phyloP scores from a whole-genome alignment of 1,140 invertebrate species.

The Drosophila serrata region DNA sequence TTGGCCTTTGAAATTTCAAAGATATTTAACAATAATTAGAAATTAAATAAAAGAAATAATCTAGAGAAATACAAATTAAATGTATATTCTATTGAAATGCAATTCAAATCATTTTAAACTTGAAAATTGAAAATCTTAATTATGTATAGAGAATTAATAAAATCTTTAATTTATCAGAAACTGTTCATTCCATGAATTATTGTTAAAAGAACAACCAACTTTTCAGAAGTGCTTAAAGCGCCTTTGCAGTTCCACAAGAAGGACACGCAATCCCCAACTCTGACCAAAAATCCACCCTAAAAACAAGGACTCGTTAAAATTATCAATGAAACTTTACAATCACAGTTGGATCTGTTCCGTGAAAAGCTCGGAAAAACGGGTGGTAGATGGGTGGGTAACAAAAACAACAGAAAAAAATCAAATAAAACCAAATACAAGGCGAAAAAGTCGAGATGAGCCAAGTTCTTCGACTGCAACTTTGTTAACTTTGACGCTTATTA shows the following conservation, averaged over 20 bases:
- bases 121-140: background rate
- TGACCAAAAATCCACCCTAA: slow-evolving; percentile 1
- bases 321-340: slow-evolving; percentile 83
- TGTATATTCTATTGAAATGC: background rate
- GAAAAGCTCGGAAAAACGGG: background rate
- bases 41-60: background rate
- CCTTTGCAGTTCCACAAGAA: slow-evolving; percentile 60
- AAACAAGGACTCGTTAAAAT: slow-evolving; percentile 72
- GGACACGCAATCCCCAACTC: background rate
- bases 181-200: slow-evolving; percentile 6
- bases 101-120: background rate
- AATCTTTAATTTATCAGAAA: background rate
- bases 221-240: slow-evolving; percentile 64
- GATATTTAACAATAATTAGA: background rate
- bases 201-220: slow-evolving; percentile 47
- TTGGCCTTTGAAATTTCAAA: background rate
- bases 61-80: background rate
- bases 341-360: slow-evolving; percentile 48
- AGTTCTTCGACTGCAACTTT: slow-evolving; percentile 61
- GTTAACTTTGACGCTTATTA: slow-evolving; percentile 70
- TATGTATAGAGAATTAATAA: background rate
- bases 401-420: no score
- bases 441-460: slow-evolving; percentile 40
- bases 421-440: slow-evolving; percentile 38
- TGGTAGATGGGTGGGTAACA: background rate